Conservation (phyloP, 2,888 invertebrate species). For the Drosophila mimica region DNA sequence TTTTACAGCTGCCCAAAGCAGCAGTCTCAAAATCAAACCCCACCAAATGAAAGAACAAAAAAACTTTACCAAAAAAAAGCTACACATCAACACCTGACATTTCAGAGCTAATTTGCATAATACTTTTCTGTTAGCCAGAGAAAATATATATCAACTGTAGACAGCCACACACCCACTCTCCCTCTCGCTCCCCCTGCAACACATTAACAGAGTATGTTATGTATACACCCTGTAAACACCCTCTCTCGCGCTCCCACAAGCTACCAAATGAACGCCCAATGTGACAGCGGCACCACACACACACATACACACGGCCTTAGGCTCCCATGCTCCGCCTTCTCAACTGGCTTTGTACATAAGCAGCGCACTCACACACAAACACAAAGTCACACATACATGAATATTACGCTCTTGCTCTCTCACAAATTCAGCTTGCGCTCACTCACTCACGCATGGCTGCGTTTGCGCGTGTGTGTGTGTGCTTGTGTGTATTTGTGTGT, state of each 20-base stretch:
- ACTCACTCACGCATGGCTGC: constrained; percentile 50
- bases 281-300: constrained; percentile 49
- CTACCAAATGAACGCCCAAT: constrained; percentile 54
- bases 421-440: constrained; percentile 43
- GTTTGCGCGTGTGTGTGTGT: constrained; percentile 12
- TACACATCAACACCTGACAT: constrained; percentile 64
- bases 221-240: neutral
- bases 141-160: constrained; percentile 43
- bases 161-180: neutral
- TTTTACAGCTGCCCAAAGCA: constrained; percentile 12
- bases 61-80: constrained; percentile 32
- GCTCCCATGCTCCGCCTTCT: constrained; percentile 83
- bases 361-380: constrained; percentile 18
- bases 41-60: constrained; percentile 11
- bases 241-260: constrained; percentile 34
- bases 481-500: constrained; percentile 43
- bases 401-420: constrained; percentile 43
- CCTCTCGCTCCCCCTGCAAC: neutral
- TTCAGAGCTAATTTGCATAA: constrained; percentile 66
- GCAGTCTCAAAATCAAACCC: constrained; percentile 12
- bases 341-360: constrained; percentile 47
- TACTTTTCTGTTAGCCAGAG: constrained; percentile 27
- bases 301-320: constrained; percentile 16
- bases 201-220: constrained; percentile 33
- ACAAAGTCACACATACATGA: constrained; percentile 3